phyloP scores from a whole-genome alignment of 2,888 invertebrate genomes.

The Orthosia incerta region DNA sequence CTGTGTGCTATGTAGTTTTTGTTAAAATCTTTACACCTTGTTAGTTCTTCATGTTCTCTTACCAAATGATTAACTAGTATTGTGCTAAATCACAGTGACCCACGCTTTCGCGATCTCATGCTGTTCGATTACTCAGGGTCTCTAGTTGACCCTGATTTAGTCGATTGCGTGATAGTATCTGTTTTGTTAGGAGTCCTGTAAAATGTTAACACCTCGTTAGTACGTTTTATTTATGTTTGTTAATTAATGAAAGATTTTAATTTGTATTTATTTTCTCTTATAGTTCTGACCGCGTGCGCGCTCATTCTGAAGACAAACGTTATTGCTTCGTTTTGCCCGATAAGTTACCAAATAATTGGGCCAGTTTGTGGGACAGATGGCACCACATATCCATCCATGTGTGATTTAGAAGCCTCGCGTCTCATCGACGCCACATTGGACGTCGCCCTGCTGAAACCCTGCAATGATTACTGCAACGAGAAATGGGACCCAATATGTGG shows the following conservation, averaged over 20 bases:
- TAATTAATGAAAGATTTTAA: not conserved
- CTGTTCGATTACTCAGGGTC: conserved; percentile 5
- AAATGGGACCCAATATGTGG: conserved; percentile 68
- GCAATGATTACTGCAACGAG: conserved; percentile 56
- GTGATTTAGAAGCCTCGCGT: conserved; percentile 64
- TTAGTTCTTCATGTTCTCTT: not conserved
- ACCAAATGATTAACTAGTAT: not conserved
- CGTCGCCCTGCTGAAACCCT: conserved; percentile 57
- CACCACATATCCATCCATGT: conserved; percentile 60
- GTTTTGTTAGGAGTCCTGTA: not conserved
- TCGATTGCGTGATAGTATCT: conserved; percentile 18
- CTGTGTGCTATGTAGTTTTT: not conserved
- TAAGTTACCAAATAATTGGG: conserved; percentile 58
- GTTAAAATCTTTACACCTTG: not conserved
- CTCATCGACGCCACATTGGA: conserved; percentile 52
- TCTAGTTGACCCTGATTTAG: conserved; percentile 12
- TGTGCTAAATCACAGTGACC: no score
- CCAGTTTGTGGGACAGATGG: conserved; percentile 65
- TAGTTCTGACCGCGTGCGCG: conserved; percentile 33
- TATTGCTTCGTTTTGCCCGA: conserved; percentile 51
- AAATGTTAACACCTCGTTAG: not conserved
- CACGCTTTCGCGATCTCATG: not conserved
- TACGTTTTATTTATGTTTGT: not conserved
- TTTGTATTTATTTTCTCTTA: conserved; percentile 23
- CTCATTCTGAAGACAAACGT: conserved; percentile 19